Conservation (phyloP, 2,888 invertebrate species). For the Gastracanthus pulcherrimus region DNA sequence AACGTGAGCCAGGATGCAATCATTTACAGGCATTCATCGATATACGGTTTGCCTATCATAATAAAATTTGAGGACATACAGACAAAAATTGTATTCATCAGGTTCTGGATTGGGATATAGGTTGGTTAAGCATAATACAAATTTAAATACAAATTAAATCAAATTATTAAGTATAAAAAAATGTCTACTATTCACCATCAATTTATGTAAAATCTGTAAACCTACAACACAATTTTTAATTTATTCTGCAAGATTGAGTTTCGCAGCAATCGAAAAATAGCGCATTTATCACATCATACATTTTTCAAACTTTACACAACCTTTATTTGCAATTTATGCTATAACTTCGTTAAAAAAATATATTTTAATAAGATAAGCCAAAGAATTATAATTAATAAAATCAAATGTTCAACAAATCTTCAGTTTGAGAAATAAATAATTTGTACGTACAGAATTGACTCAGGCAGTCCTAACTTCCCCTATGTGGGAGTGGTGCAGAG, state of each 20-base stretch:
- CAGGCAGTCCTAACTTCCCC: background rate
- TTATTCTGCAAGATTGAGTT: background rate
- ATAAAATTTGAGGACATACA: too few relatives aligned
- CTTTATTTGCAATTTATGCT: background rate
- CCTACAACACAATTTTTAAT: too few relatives aligned
- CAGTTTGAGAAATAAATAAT: background rate
- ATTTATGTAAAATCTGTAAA: too few relatives aligned
- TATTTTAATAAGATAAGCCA: background rate
- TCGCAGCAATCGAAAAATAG: background rate
- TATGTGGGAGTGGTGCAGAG: background rate
- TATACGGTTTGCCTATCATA: too few relatives aligned
- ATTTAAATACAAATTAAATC: too few relatives aligned
- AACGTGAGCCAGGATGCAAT: too few relatives aligned
- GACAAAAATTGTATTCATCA: too few relatives aligned
- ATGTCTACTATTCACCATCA: too few relatives aligned
- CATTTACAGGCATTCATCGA: too few relatives aligned
- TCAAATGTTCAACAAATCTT: background rate
- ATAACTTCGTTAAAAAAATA: background rate
- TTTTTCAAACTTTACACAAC: background rate
- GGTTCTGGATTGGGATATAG: too few relatives aligned
- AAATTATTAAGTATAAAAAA: too few relatives aligned
- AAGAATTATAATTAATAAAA: background rate
- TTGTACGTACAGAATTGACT: background rate
- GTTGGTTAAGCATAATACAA: too few relatives aligned
- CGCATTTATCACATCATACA: background rate